Base-by-base conservation (phyloP, 2,888 invertebrate genomes). In the Lissonota sp. region DNA sequence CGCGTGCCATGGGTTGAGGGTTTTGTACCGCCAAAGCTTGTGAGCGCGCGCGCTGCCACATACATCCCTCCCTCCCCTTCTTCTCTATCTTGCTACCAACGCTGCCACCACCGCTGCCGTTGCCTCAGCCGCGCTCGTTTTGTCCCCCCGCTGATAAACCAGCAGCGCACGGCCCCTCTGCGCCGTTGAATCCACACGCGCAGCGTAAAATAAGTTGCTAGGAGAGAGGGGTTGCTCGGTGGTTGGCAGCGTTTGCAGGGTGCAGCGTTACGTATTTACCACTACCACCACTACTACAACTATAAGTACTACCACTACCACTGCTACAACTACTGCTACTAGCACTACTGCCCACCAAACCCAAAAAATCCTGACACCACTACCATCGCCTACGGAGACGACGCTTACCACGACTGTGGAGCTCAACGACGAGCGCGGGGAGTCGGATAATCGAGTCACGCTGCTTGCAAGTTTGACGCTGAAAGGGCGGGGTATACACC, bases 401-500 rank as follows among this genome's bases (percentile, higher is more conserved):
- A 57, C 57, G 64, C 44, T 39, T 57, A 49, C 66, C 39, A 49
- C 66, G 49, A 42, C 55, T 40, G 69, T 71, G 53, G 42, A 37
- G 78, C 44, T 49, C 26, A 26, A 26, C 26, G 60, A n/a, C n/a
- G 74, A 46, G 64, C 70, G 62, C 49, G 66, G 66, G 14, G 40
- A 42, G 62, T 60, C 8, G 77, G 63, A 69, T 55, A 66, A 70
- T 71, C 66, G 64, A 67, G 55, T 71, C 75, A 70, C 53, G 71
- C 62, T 60, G 77, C 73, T 71, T 74, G 74, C 70, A 79, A 82
- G 78, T 70, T 79, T 67, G 63, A 64, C 86, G 81, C 83, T 84
- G 84, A 84, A 80, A 87, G 87, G 88, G 89, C 89, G 88, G 89
- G 86, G 88, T 88, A 86, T 84, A 83, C 57, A 42, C 63, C 42